Conservation (phyloP, 2,113 vertebrate species). For the Ellobius talpinus region DNA sequence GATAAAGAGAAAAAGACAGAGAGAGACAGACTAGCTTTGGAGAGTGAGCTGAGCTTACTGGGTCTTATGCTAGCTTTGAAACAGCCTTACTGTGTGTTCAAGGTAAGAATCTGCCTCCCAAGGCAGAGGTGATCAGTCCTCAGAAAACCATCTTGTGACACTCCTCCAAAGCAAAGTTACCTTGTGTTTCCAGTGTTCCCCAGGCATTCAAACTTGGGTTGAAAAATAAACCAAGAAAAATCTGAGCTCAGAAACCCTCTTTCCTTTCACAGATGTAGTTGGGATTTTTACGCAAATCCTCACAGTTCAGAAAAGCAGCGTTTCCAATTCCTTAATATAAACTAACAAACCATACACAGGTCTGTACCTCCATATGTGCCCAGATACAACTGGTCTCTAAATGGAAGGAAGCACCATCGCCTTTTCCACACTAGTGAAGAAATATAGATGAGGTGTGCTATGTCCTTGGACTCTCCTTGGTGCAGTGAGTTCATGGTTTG, state of each 20-base stretch:
- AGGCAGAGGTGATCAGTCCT: not conserved
- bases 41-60: not conserved
- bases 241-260: not conserved
- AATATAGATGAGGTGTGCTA: not conserved
- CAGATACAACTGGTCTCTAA: not conserved
- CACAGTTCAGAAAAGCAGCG: not conserved
- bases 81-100: not conserved
- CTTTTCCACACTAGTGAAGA: not conserved
- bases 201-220: not conserved
- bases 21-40: not conserved
- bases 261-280: not conserved
- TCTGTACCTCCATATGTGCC: not conserved
- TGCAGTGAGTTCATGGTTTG: not conserved
- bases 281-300: not conserved
- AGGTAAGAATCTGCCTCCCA: not conserved
- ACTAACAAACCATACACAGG: not conserved
- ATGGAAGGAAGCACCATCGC: not conserved
- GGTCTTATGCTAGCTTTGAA: not conserved
- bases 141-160: not conserved
- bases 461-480: not conserved
- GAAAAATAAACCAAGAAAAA: not conserved
- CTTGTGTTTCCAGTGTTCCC: not conserved
- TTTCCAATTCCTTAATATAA: not conserved
- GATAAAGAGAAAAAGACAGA: not conserved
- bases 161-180: conserved; percentile 1